These are phyloP conservation scores for Anoplius nigerrimus DNA, from an alignment of 2,888 invertebrate species.

Conservation along the genomic window DNA sequence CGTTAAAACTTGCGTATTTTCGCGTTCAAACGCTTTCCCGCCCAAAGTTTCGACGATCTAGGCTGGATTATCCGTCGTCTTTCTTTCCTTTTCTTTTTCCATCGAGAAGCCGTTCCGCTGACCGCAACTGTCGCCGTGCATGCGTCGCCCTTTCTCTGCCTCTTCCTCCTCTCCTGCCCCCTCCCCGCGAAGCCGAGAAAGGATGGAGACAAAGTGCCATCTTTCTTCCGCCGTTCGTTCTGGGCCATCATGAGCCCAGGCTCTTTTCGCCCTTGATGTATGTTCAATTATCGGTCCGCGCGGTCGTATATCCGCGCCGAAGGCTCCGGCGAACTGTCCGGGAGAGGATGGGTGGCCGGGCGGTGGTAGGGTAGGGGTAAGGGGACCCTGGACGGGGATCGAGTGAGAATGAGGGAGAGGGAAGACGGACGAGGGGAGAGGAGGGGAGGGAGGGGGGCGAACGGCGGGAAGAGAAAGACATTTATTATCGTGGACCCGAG, in stretches of 20 bases:
- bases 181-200: constrained; percentile 28
- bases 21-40: too few relatives aligned
- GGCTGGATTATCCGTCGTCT: too few relatives aligned
- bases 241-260: constrained; percentile 35
- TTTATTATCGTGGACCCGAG: constrained; percentile 55
- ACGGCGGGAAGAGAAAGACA: constrained; percentile 60
- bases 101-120: too few relatives aligned
- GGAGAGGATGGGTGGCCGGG: too few relatives aligned
- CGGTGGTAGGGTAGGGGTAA: not conserved
- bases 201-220: constrained; percentile 27
- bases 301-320: constrained; percentile 29
- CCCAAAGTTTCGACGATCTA: too few relatives aligned
- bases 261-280: constrained; percentile 56
- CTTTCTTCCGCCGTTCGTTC: constrained; percentile 38
- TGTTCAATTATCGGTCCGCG: constrained; percentile 65
- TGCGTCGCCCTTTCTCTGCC: constrained; percentile 15
- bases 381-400: too few relatives aligned
- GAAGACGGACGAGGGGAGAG: constrained; percentile 35
- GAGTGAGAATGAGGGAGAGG: too few relatives aligned
- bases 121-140: not conserved
- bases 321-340: constrained; percentile 18
- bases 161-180: constrained; percentile 12
- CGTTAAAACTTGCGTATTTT: too few relatives aligned
- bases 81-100: too few relatives aligned
- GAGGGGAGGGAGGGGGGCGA: constrained; percentile 21